Evolutionary conservation across 1,140 invertebrate genomes (phyloP), one percentile per base, ranked within the genome.

Genomic region (Euura lappo): DNA sequence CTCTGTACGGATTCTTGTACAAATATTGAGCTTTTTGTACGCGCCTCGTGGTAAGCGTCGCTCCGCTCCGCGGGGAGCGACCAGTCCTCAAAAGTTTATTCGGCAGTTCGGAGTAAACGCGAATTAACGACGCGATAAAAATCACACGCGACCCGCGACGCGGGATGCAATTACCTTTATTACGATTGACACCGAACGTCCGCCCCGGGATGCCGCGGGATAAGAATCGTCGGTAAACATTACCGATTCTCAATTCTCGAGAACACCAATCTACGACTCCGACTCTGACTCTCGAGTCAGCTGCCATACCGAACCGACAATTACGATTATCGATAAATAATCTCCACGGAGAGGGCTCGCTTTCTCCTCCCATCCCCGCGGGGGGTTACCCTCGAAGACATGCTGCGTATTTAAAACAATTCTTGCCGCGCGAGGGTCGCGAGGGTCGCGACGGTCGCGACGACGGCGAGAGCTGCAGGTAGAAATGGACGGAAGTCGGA

Each of bases 331-430:
- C 51, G 13, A 60, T 60, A 60, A 60, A 60, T 60, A 60, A 60
- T 60, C 51, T 60, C 4, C 8, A 60, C 6, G 51, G 8, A 60
- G 51, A 60, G 8, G 51, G 51, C 8, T 6, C 28, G 0, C 28
- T 28, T 28, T 28, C 28, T 28, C 28, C 28, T 28, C 28, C 28
- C 28, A 28, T 28, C 28, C 51, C 51, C 1, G 51, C 13, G 3
- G 51, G 51, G 51, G 51, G 51, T n/a, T 60, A 11, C 51, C 51
- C 51, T 11, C 51, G 51, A n/a, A n/a, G 8, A 8, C 51, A 8
- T n/a, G 51, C 51, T 60, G 51, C 8, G 51, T 60, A 60, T 60
- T 60, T 60, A 60, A 60, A 60, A 60, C 51, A 60, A 60, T 60
- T 60, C 6, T n/a, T 11, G 3, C 10, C 51, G 51, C 51, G 13